A percentile compares a stretch with the other conserved stretches of the same genome.
These are phyloP conservation scores for Harpagifer antarcticus DNA, from an alignment of 2,797 vertebrate species.

Conservation along the genomic window DNA sequence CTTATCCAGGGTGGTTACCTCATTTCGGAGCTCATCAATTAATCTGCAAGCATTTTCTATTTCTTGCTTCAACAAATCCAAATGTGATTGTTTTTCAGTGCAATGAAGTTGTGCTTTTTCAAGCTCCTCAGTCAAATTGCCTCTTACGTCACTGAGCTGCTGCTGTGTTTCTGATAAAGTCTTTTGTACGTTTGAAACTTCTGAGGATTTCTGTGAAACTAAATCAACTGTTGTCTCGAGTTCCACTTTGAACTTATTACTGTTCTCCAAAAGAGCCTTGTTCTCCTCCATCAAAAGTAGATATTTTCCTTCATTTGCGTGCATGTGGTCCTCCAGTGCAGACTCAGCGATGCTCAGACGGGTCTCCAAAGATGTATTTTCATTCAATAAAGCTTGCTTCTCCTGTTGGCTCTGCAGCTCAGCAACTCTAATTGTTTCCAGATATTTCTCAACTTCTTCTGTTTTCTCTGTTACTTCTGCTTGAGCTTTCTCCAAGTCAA, in stretches of 20 bases:
- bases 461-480: constrained; percentile 63
- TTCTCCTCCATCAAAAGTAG: constrained; percentile 58
- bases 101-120: constrained; percentile 52
- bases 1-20: constrained; percentile 67
- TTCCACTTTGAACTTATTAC: constrained; percentile 65
- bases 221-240: constrained; percentile 67
- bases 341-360: constrained; percentile 60
- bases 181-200: constrained; percentile 67
- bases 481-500: constrained; percentile 70
- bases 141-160: constrained; percentile 67
- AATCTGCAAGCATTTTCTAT: constrained; percentile 68
- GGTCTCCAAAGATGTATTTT: constrained; percentile 55
- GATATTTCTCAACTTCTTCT: constrained; percentile 58
- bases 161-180: constrained; percentile 60
- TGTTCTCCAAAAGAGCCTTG: constrained; percentile 61
- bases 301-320: constrained; percentile 62
- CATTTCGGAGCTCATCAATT: constrained; percentile 69
- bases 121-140: constrained; percentile 38
- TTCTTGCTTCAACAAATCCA: constrained; percentile 79
- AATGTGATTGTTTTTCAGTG: constrained; percentile 58
- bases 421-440: constrained; percentile 41
- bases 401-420: constrained; percentile 60
- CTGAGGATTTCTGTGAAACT: constrained; percentile 74
- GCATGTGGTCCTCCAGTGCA: constrained; percentile 56
- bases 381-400: constrained; percentile 57